Percentiles rank a stretch among this genome's conserved stretches.
phyloP scores from a whole-genome alignment of 2,888 invertebrate genomes.

The Esperia sulphurella region DNA sequence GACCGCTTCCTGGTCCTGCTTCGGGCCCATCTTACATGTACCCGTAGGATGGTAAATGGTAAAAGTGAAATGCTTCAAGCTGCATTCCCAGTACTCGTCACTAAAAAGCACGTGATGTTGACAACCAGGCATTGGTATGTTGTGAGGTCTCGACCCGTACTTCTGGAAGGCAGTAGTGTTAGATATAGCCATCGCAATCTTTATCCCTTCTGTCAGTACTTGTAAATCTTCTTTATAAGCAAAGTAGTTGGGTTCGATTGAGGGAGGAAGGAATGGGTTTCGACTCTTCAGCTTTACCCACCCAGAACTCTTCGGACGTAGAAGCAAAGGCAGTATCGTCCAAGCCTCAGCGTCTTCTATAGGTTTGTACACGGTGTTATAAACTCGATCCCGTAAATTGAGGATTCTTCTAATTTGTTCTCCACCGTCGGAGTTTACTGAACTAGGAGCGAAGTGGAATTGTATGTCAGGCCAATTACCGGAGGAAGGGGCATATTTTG shows the following conservation, averaged over 20 bases:
- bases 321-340: constrained; percentile 88
- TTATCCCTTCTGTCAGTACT: constrained; percentile 90
- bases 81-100: constrained; percentile 93
- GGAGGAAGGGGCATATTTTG: constrained; percentile 88
- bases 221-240: constrained; percentile 89
- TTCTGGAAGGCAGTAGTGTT: constrained; percentile 88
- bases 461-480: constrained; percentile 92
- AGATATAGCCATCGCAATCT: constrained; percentile 89
- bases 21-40: constrained; percentile 93
- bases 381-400: constrained; percentile 88
- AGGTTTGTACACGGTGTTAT: constrained; percentile 91
- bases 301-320: constrained; percentile 93
- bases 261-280: constrained; percentile 90
- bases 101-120: constrained; percentile 84
- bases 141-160: constrained; percentile 88
- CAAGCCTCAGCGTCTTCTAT: constrained; percentile 88
- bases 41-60: constrained; percentile 93
- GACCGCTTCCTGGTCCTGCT: constrained; percentile 86
- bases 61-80: constrained; percentile 87
- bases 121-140: constrained; percentile 91
- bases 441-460: constrained; percentile 92
- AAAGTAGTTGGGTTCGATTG: constrained; percentile 95
- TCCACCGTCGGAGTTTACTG: constrained; percentile 89
- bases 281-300: constrained; percentile 89
- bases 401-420: constrained; percentile 88